Evolutionary conservation across 2,888 invertebrate species (phyloP).

Genomic region (Halictus ligatus): DNA sequence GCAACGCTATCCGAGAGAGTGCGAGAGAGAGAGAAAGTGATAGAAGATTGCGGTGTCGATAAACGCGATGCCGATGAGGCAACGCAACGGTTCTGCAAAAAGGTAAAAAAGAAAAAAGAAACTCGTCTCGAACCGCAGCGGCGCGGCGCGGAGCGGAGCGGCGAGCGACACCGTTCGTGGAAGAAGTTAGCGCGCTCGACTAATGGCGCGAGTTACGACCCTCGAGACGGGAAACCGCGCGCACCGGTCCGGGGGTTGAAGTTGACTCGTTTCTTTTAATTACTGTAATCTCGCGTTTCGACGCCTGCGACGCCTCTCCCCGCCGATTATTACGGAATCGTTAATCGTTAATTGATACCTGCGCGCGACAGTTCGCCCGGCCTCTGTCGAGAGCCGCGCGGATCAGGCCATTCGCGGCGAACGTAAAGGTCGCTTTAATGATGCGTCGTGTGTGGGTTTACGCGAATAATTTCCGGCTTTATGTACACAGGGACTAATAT

Average conservation of each 20-base stretch:
- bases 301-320: background rate
- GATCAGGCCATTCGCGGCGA: background rate
- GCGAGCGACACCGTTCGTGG: conserved; percentile 6
- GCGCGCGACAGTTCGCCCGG: background rate
- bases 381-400: background rate
- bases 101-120: conserved; percentile 27
- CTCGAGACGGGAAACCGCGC: conserved; percentile 4
- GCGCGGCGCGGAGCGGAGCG: background rate
- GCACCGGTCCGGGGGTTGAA: background rate
- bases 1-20: conserved; percentile 41
- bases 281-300: conserved; percentile 8
- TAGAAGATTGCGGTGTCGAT: conserved; percentile 51
- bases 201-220: conserved; percentile 44
- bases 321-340: conserved; percentile 2
- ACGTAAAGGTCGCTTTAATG: background rate
- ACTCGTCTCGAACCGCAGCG: conserved; percentile 17
- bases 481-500: background rate
- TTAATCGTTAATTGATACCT: conserved; percentile 7
- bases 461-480: background rate
- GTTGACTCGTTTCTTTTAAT: conserved; percentile 43
- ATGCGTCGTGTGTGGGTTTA: background rate
- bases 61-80: conserved; percentile 37
- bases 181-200: conserved; percentile 32
- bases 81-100: conserved; percentile 23
- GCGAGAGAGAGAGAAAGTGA: no score